Conservation (phyloP, 2,797 vertebrate genomes). For the Neosalanx taihuensis region DNA sequence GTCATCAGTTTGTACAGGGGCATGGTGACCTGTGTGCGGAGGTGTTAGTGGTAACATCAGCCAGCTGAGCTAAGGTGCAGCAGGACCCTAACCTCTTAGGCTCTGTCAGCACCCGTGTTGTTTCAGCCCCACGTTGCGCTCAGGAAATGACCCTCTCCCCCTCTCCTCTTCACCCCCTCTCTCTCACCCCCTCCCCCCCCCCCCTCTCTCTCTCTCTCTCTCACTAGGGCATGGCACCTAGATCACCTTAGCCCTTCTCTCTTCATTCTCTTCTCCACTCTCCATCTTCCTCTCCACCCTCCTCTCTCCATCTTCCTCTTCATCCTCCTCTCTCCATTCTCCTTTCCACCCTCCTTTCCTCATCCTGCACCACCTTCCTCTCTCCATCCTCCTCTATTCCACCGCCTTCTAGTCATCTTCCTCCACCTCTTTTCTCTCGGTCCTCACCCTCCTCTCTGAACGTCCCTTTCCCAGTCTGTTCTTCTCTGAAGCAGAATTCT, state of each 20-base stretch:
- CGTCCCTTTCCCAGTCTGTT: not conserved
- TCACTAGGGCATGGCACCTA: not conserved
- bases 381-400: not conserved
- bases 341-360: slow-evolving; percentile 15
- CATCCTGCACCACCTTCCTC: not conserved
- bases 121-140: slow-evolving; percentile 48
- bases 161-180: slow-evolving; percentile 19
- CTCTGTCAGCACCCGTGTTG: slow-evolving; percentile 53
- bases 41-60: slow-evolving; percentile 64
- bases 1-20: slow-evolving; percentile 68
- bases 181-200: not conserved
- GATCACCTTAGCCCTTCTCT: too few relatives aligned
- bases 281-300: not conserved
- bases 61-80: slow-evolving; percentile 21
- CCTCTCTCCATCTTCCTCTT: not conserved
- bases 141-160: slow-evolving; percentile 48
- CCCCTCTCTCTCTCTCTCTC: not conserved
- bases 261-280: slow-evolving; percentile 29
- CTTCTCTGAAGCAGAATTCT: slow-evolving; percentile 25
- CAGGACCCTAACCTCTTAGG: slow-evolving; percentile 41
- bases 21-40: slow-evolving; percentile 57
- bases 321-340: not conserved
- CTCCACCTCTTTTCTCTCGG: not conserved
- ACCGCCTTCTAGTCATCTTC: not conserved
- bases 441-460: not conserved